phyloP scores from a whole-genome alignment of 1,140 invertebrate genomes.

The Zophobas morio region DNA sequence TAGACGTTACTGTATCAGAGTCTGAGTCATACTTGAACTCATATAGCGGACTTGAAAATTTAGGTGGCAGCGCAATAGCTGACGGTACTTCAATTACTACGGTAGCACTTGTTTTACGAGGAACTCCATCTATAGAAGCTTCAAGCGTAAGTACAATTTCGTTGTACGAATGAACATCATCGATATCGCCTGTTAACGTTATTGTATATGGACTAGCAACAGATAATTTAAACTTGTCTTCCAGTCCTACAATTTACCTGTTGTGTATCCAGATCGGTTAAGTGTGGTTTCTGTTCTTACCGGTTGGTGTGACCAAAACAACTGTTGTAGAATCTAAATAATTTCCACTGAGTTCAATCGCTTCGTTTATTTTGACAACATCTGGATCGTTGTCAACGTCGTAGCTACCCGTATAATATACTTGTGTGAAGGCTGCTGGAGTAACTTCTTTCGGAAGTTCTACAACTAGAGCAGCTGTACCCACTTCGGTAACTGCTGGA shows the following conservation, averaged over 20 bases:
- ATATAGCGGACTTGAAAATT: neutral
- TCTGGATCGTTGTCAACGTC: neutral
- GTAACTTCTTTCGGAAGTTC: conserved; percentile 5
- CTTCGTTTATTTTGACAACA: neutral
- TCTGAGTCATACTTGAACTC: too few species aligned
- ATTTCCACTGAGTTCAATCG: neutral
- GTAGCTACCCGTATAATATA: conserved; percentile 1
- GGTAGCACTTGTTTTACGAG: neutral
- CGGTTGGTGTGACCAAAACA: neutral
- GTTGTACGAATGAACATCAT: neutral
- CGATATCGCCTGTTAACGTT: neutral
- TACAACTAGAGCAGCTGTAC: conserved; percentile 43
- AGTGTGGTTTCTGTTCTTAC: neutral
- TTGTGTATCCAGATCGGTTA: too few species aligned
- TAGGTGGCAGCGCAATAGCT: neutral
- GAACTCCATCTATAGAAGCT: neutral
- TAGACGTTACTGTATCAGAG: too few species aligned
- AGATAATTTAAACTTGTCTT: neutral
- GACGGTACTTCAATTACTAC: neutral
- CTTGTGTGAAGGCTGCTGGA: conserved; percentile 4
- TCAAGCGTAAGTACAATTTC: neutral
- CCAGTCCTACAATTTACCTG: neutral
- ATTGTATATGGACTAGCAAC: neutral
- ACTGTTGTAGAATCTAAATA: neutral
- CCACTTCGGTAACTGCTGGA: conserved; percentile 20